These are phyloP conservation scores for Psilopogon haemacephalus DNA, from an alignment of 2,113 vertebrate genomes.

Conservation along the genomic window DNA sequence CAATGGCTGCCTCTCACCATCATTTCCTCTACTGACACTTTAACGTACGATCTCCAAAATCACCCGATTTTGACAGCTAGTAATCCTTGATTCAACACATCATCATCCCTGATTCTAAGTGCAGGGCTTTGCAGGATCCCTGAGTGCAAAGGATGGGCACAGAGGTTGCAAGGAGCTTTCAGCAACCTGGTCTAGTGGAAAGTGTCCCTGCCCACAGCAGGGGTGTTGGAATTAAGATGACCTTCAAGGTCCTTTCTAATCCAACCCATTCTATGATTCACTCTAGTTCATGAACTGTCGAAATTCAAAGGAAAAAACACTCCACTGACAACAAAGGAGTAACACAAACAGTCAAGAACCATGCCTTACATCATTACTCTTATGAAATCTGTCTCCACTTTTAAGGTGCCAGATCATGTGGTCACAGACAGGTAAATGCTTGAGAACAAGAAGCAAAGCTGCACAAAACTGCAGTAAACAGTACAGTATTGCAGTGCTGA, in stretches of 20 bases:
- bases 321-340: background rate
- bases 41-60: background rate
- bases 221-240: background rate
- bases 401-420: background rate
- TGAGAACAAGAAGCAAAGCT: background rate
- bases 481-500: background rate
- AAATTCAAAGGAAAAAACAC: background rate
- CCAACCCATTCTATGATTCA: background rate
- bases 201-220: background rate
- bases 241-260: background rate
- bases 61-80: background rate
- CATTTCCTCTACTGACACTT: background rate
- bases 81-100: background rate
- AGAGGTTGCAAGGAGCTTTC: background rate
- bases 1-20: rapidly evolving
- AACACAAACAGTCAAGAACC: background rate
- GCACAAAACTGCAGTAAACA: background rate
- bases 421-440: background rate
- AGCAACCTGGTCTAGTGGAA: background rate
- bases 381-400: background rate
- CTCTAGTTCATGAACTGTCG: background rate
- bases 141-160: background rate
- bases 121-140: background rate
- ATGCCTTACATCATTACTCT: background rate
- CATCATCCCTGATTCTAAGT: background rate